Percentiles rank a stretch among this genome's conserved stretches.
These are phyloP conservation scores for Brachypodius melanocephalos DNA, from an alignment of 2,113 vertebrate species.

Conservation along the genomic window DNA sequence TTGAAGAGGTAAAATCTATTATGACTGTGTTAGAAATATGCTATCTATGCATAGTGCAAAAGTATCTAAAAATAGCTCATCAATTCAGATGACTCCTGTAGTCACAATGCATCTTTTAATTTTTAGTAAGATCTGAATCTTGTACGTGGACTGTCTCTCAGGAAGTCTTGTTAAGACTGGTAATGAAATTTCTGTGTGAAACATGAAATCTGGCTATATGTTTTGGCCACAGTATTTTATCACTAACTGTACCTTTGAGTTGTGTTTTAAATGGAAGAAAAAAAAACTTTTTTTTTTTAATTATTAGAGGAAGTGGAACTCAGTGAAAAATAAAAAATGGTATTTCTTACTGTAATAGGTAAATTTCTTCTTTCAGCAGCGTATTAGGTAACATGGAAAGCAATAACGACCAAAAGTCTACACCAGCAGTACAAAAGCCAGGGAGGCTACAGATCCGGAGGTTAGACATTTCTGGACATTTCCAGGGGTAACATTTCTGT, in stretches of 20 bases:
- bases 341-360: not conserved
- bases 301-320: not conserved
- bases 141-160: not conserved
- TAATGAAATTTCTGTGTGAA: not conserved
- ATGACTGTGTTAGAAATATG: not conserved
- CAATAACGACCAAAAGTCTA: not conserved
- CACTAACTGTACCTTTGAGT: not conserved
- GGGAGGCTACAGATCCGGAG: not conserved
- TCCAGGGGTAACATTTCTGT: not conserved
- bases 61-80: not conserved
- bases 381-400: not conserved
- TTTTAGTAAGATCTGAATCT: not conserved
- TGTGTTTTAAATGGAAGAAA: slow-evolving; percentile 58
- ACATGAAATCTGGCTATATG: not conserved
- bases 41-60: not conserved
- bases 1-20: not conserved
- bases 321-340: not conserved
- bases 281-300: not conserved
- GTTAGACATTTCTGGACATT: no score
- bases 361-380: slow-evolving; percentile 14
- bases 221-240: not conserved
- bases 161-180: not conserved
- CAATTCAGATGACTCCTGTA: not conserved
- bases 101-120: not conserved
- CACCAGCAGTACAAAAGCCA: not conserved